These are phyloP conservation scores for Xyliphius kryptos DNA, from an alignment of 2,113 vertebrate genomes.

Conservation along the genomic window DNA sequence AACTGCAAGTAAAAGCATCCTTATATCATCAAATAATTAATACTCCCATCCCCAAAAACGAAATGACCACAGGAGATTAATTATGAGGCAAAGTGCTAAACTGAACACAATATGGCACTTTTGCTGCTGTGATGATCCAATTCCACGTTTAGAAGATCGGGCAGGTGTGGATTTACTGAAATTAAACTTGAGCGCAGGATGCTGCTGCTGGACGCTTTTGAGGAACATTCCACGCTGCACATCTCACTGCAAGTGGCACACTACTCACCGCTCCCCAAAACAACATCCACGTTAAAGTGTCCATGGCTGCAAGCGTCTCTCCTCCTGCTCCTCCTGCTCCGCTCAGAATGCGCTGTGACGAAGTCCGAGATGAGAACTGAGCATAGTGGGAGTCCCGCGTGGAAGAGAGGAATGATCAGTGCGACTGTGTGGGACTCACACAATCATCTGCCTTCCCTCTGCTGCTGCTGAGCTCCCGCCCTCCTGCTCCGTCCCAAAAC, in stretches of 20 bases:
- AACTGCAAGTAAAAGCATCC: not conserved
- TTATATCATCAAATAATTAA: too few species aligned
- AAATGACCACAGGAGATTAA: too few species aligned
- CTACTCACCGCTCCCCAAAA: slow-evolving; percentile 61
- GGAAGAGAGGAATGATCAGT: slow-evolving; percentile 16
- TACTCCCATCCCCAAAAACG: too few species aligned
- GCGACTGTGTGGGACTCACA: slow-evolving; percentile 41
- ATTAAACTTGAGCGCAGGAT: not conserved
- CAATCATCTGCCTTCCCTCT: slow-evolving; percentile 34
- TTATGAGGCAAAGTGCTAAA: too few species aligned
- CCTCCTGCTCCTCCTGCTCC: slow-evolving; percentile 10
- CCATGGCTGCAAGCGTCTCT: slow-evolving; percentile 53
- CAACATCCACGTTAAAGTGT: slow-evolving; percentile 51
- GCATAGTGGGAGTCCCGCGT: slow-evolving; percentile 54
- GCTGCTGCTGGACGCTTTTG: not conserved
- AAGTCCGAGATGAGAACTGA: slow-evolving; percentile 30
- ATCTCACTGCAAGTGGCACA: slow-evolving; percentile 2
- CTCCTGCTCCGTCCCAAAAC: not conserved
- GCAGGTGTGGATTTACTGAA: not conserved
- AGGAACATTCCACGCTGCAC: not conserved
- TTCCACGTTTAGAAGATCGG: too few species aligned
- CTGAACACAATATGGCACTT: not conserved
- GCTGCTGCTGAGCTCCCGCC: not conserved
- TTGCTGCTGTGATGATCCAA: not conserved
- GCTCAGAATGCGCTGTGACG: slow-evolving; percentile 24